Conservation (phyloP, 2,888 invertebrate genomes). For the Sinodicranocentrus sp. region DNA sequence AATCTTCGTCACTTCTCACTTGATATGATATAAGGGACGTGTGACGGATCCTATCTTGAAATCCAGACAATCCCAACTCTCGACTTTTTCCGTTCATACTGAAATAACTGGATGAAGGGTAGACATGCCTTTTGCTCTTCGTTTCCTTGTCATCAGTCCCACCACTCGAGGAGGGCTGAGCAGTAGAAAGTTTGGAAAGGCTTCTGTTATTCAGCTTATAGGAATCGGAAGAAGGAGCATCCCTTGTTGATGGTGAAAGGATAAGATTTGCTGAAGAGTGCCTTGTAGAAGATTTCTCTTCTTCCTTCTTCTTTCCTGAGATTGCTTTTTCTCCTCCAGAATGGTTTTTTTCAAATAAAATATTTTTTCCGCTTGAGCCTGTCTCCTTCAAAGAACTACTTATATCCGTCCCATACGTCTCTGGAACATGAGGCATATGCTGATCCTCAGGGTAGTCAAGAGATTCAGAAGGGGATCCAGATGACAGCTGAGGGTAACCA, state of each 20-base stretch:
- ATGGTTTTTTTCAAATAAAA: slow-evolving; percentile 38
- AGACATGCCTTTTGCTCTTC: slow-evolving; percentile 47
- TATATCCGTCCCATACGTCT: not conserved
- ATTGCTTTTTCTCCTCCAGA: slow-evolving; percentile 37
- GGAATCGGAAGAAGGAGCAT: slow-evolving; percentile 10
- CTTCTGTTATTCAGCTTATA: slow-evolving; percentile 3
- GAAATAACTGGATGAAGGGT: slow-evolving; percentile 39
- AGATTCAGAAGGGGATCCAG: slow-evolving; percentile 54
- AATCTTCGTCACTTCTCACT: slow-evolving; percentile 82
- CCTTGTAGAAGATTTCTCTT: slow-evolving; percentile 38
- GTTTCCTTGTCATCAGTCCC: slow-evolving; percentile 19
- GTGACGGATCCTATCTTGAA: slow-evolving; percentile 77
- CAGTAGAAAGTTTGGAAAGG: slow-evolving; percentile 20
- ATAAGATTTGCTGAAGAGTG: slow-evolving; percentile 42
- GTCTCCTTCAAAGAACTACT: slow-evolving; percentile 28
- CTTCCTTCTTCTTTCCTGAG: not conserved
- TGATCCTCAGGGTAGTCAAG: slow-evolving; percentile 62
- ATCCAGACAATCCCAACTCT: slow-evolving; percentile 17
- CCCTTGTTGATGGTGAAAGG: slow-evolving; percentile 34
- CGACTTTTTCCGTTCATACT: slow-evolving; percentile 35
- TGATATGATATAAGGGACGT: slow-evolving; percentile 80
- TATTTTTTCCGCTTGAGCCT: slow-evolving; percentile 52
- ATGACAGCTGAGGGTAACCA: slow-evolving; percentile 50
- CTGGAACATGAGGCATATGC: slow-evolving; percentile 37
- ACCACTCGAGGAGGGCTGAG: not conserved